These are phyloP conservation scores for Emmelina monodactyla DNA, from an alignment of 2,888 invertebrate genomes.

Conservation along the genomic window DNA sequence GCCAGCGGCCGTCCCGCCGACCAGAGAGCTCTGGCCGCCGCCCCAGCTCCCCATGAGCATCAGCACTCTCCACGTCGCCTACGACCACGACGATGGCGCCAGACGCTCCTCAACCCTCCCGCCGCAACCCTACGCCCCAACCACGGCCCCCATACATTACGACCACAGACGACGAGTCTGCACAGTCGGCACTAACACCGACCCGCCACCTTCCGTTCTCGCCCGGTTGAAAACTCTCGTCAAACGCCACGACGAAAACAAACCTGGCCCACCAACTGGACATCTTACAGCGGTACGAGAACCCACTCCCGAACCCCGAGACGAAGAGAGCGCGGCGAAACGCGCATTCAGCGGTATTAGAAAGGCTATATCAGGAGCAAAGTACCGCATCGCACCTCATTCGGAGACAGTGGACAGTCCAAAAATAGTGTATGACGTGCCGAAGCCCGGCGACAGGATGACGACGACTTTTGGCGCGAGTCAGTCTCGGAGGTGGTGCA, in stretches of 20 bases:
- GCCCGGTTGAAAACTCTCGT: constrained; percentile 30
- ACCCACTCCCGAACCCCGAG: constrained; percentile 32
- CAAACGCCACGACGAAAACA: constrained; percentile 27
- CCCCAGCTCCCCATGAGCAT: constrained; percentile 48
- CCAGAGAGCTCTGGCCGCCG: constrained; percentile 49
- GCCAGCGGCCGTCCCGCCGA: constrained; percentile 52
- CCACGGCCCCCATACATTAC: constrained; percentile 23
- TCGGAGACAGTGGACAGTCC: constrained; percentile 44
- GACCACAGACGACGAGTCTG: constrained; percentile 36
- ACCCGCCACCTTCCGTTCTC: constrained; percentile 37
- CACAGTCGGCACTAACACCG: constrained; percentile 53
- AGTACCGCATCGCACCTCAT: constrained; percentile 44
- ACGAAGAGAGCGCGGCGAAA: constrained; percentile 33
- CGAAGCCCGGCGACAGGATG: constrained; percentile 55
- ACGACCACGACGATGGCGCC: constrained; percentile 41
- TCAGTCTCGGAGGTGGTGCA: constrained; percentile 35
- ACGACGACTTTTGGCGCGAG: constrained; percentile 46
- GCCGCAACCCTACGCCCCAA: constrained; percentile 31
- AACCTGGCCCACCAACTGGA: constrained; percentile 27
- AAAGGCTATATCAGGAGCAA: constrained; percentile 42
- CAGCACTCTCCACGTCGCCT: constrained; percentile 53
- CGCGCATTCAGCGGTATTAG: constrained; percentile 41
- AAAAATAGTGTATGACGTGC: constrained; percentile 48
- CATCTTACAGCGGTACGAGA: constrained; percentile 40
- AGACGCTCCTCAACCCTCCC: constrained; percentile 41